These are phyloP conservation scores for Aleiodes sp. DNA, from an alignment of 1,140 invertebrate genomes.

Conservation along the genomic window DNA sequence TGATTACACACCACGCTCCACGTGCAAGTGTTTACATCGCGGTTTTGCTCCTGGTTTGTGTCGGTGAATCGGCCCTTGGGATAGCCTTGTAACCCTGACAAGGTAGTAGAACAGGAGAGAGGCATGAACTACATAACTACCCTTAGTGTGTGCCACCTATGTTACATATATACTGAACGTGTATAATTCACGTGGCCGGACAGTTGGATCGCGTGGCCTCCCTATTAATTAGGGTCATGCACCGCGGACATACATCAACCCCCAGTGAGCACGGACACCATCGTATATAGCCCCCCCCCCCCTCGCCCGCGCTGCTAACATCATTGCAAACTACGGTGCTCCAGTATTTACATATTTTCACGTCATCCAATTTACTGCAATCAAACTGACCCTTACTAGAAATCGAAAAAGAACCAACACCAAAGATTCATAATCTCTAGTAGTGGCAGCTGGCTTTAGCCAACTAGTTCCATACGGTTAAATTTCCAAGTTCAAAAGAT, in stretches of 20 bases:
- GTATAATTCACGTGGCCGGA: constrained; percentile 58
- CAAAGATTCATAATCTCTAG: too few species aligned
- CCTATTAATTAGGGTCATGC: constrained; percentile 65
- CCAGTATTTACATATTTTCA: neutral
- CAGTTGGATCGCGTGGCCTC: constrained; percentile 62
- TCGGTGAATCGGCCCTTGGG: constrained; percentile 8
- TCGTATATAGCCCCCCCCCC: constrained; percentile 29
- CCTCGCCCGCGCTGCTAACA: too few species aligned
- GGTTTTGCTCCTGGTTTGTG: constrained; percentile 7
- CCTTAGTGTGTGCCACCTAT: constrained; percentile 12
- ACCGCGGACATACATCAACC: constrained; percentile 59
- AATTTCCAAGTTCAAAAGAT: too few species aligned
- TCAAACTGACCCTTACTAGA: too few species aligned
- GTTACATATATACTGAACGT: constrained; percentile 34
- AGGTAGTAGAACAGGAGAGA: neutral
- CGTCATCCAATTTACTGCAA: too few species aligned
- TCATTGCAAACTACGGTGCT: too few species aligned
- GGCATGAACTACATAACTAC: constrained; percentile 7
- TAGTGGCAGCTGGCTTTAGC: too few species aligned
- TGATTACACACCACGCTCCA: constrained; percentile 37
- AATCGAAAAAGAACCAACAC: too few species aligned
- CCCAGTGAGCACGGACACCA: constrained; percentile 31
- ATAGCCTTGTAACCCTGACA: neutral
- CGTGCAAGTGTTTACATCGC: constrained; percentile 43
- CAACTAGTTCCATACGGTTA: too few species aligned